Evolutionary conservation across 1,140 invertebrate genomes (phyloP).

Genomic region (Cataglyphis hispanica): DNA sequence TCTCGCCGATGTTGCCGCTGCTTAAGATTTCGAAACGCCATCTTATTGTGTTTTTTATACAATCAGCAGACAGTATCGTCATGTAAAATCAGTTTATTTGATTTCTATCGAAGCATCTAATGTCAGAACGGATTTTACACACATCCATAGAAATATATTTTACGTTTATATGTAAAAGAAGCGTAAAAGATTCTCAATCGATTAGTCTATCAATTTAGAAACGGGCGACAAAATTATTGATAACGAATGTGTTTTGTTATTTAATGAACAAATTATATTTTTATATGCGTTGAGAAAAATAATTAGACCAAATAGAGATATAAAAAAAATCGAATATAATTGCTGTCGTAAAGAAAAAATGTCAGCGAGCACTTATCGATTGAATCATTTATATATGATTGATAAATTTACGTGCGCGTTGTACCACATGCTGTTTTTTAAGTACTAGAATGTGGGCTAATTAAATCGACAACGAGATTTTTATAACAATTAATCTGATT

Average conservation of each 20-base stretch:
- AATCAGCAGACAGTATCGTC: neutral
- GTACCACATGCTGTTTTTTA: neutral
- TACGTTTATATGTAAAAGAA: neutral
- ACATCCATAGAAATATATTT: neutral
- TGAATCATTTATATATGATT: too few species aligned
- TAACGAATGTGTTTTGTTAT: neutral
- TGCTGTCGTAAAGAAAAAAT: neutral
- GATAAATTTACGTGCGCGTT: neutral
- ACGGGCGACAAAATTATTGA: neutral
- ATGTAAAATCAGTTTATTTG: neutral
- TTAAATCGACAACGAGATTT: neutral
- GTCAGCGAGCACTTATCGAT: neutral
- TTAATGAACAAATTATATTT: neutral
- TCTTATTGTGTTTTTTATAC: slow-evolving; percentile 9
- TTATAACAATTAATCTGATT: neutral
- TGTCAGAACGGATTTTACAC: neutral
- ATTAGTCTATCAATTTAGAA: neutral
- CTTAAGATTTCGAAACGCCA: neutral
- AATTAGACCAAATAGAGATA: neutral
- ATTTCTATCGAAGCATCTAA: neutral
- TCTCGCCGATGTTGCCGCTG: neutral
- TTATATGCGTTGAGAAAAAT: neutral
- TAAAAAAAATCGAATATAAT: neutral
- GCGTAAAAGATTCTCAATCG: neutral
- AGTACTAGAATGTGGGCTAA: neutral